Conservation (phyloP, 2,888 invertebrate genomes). For the Drosophila dives region DNA sequence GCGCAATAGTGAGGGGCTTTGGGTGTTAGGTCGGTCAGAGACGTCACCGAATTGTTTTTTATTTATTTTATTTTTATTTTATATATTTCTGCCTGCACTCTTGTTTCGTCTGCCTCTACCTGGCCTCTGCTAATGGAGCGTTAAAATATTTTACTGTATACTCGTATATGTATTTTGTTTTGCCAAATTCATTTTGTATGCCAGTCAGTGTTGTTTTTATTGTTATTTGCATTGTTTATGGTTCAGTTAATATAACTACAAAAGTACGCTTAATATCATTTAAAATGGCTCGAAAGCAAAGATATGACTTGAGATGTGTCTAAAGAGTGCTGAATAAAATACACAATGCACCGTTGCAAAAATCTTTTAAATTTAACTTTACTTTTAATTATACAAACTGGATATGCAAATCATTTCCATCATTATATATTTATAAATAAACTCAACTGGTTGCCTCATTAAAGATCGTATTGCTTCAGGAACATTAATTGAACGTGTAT, state of each 20-base stretch:
- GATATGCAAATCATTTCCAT: background rate
- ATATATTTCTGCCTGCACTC: background rate
- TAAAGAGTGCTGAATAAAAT: background rate
- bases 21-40: background rate
- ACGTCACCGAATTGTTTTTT: conserved; percentile 20
- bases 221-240: conserved; percentile 13
- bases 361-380: background rate
- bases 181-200: conserved; percentile 18
- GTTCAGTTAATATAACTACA: background rate
- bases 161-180: background rate
- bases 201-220: conserved; percentile 24
- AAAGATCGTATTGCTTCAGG: conserved; percentile 12
- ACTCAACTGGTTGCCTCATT: conserved; percentile 6
- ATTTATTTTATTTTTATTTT: conserved; percentile 10
- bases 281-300: background rate
- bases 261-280: background rate
- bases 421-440: conserved; percentile 4
- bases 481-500: background rate
- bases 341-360: background rate
- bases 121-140: conserved; percentile 24
- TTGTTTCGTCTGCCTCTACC: conserved; percentile 7
- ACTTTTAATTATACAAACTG: conserved; percentile 2
- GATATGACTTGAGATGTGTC: background rate
- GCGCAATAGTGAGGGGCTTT: conserved; percentile 14
- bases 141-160: conserved; percentile 14